Evolutionary conservation across 2,113 vertebrate genomes (phyloP), one percentile per base, ranked within the genome.

Genomic region (Meles meles): DNA sequence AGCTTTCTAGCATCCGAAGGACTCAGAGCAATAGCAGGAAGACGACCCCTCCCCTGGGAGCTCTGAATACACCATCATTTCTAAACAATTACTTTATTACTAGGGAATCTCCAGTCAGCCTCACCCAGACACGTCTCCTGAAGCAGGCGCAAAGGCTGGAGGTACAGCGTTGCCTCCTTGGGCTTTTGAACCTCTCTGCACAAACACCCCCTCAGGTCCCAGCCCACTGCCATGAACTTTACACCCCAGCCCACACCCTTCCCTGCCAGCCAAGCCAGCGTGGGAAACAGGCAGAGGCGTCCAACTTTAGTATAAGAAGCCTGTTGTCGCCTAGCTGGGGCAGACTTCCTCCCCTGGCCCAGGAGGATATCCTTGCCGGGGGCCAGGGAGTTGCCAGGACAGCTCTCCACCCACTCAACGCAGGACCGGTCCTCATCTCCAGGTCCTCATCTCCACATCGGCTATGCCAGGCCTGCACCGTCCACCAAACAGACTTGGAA

Each of bases 71-170:
- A 71, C 72, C 47, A 71, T 11, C 61, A 72, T 34, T 93, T 92
- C 72, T 82, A 57, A 93, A 93, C 72, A 96, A 91, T 94, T n/a
- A 90, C 80, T 86, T 87, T 90, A 88, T 79, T 49, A 89, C 18
- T 81, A 85, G 76, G 77, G 67, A 85, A 93, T 93, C 93, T 89
- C 59, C 42, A 96, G 71, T 4, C 27, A 7, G 82, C 61, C 96
- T 97, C 85, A 61, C 80, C n/a, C 84, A 88, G 91, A 93, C 57
- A 61, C 71, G n/a, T 61, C 47, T 55, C 42, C 63, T 7, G 27
- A 39, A 93, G 61, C 83, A 29, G 14, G 27, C 13, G 29, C 15
- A 83, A 69, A 83, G 65, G 44, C 63, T 37, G 18, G 57, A 42
- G 25, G 47, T 52, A 59, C 23, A 65, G 13, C 63, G 21, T 14